These are phyloP conservation scores for Caenorhabditis brenneri DNA, from an alignment of 1,140 invertebrate species.

Conservation along the genomic window DNA sequence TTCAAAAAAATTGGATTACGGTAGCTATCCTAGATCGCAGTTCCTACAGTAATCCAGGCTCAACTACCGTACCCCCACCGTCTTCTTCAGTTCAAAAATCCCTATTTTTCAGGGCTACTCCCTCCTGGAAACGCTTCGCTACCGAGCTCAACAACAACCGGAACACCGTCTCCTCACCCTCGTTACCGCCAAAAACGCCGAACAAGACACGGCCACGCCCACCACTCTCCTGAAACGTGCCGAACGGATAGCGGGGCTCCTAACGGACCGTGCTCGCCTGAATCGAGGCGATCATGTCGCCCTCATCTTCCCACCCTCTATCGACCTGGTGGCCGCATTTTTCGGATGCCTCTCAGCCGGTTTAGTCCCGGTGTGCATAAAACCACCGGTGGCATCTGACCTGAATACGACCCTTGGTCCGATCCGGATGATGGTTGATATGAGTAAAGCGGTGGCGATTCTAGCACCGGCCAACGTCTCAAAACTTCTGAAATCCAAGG, in stretches of 20 bases:
- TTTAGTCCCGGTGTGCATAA: conserved; percentile 94
- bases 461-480: conserved; percentile 91
- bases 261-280: conserved; percentile 87
- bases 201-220: conserved; percentile 86
- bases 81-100: no score
- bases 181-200: conserved; percentile 89
- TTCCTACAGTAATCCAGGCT: no score
- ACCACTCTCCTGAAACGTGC: conserved; percentile 93
- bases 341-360: conserved; percentile 97
- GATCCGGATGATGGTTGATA: conserved; percentile 90
- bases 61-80: no score
- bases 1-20: no score
- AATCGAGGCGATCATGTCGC: conserved; percentile 98
- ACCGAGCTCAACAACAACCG: conserved; percentile 89
- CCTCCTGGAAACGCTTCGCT: conserved; percentile 93
- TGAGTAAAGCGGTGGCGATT: conserved; percentile 95
- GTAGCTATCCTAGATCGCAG: no score
- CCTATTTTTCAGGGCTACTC: conserved; percentile 89
- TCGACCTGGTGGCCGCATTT: conserved; percentile 96
- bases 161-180: conserved; percentile 97
- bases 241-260: conserved; percentile 89
- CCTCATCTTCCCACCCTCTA: conserved; percentile 93
- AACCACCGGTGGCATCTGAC: conserved; percentile 96
- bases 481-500: conserved; percentile 94
- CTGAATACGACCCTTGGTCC: conserved; percentile 95